These are phyloP conservation scores for Acrocephalus arundinaceus DNA, from an alignment of 2,113 vertebrate genomes.

Conservation along the genomic window DNA sequence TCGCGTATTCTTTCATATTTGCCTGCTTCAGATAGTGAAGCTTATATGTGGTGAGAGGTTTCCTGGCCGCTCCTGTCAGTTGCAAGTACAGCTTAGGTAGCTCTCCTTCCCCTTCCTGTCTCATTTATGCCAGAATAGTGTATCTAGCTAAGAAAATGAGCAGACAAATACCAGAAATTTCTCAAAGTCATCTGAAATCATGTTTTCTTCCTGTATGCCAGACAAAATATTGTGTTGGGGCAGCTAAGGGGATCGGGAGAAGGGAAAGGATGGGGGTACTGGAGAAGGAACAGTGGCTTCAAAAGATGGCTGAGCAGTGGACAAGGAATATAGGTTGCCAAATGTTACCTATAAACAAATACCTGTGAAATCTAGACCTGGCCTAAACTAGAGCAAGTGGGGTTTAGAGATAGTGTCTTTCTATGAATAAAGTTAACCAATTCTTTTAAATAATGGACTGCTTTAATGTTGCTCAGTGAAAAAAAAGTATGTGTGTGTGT, in stretches of 20 bases:
- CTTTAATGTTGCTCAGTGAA: not conserved
- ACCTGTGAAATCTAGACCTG: not conserved
- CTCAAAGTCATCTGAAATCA: not conserved
- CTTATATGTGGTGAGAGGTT: not conserved
- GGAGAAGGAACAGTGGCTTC: not conserved
- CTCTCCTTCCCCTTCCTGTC: not conserved
- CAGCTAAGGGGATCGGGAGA: not conserved
- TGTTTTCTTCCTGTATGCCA: not conserved
- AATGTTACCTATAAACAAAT: not conserved
- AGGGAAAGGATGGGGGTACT: not conserved
- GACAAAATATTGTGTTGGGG: not conserved
- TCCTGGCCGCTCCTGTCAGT: not conserved
- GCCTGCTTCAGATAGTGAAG: not conserved
- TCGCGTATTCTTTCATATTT: not conserved
- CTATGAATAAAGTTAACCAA: not conserved
- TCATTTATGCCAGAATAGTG: not conserved
- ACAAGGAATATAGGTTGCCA: not conserved
- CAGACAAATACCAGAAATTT: not conserved
- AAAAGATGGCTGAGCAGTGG: not conserved
- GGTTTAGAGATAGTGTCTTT: not conserved
- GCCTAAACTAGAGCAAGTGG: not conserved
- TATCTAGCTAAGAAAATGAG: not conserved
- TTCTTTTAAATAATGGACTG: constrained; percentile 43
- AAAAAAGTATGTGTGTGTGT: no score
- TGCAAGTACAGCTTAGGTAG: not conserved